Conservation (phyloP, 1,140 invertebrate species). For the Bombus confusus region DNA sequence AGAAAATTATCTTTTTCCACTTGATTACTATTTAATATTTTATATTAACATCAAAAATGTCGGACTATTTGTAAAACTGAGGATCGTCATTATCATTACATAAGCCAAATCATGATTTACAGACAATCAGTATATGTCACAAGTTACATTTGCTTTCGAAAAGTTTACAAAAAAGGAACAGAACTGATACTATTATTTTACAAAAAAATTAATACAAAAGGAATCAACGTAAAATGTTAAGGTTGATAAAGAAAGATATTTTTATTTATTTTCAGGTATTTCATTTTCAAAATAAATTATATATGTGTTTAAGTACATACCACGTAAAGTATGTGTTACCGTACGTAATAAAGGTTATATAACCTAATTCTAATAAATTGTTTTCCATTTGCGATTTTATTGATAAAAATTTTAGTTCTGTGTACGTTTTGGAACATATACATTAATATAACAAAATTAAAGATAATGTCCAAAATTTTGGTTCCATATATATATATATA, state of each 20-base stretch:
- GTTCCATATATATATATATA: neutral
- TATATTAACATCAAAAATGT: neutral
- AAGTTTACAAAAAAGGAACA: neutral
- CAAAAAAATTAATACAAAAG: slow-evolving; percentile 8
- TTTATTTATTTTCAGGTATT: slow-evolving; percentile 47
- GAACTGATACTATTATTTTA: neutral
- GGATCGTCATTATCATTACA: no score
- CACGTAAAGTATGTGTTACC: neutral
- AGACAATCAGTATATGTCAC: no score
- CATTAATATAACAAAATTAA: neutral
- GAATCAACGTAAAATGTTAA: slow-evolving; percentile 9
- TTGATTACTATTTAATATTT: neutral
- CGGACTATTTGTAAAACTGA: neutral
- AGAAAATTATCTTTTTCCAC: no score
- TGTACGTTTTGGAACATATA: neutral
- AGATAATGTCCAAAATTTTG: neutral
- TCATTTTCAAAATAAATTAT: slow-evolving; percentile 3
- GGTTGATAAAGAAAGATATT: neutral
- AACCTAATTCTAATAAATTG: neutral
- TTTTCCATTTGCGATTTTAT: neutral
- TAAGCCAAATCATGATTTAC: no score
- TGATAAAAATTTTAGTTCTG: neutral
- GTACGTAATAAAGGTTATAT: slow-evolving; percentile 2
- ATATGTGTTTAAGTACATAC: neutral
- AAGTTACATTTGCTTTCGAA: neutral